Evolutionary conservation across 2,797 vertebrate species (phyloP), one percentile per base, ranked within the genome.

Genomic region (Malurus leucopterus): DNA sequence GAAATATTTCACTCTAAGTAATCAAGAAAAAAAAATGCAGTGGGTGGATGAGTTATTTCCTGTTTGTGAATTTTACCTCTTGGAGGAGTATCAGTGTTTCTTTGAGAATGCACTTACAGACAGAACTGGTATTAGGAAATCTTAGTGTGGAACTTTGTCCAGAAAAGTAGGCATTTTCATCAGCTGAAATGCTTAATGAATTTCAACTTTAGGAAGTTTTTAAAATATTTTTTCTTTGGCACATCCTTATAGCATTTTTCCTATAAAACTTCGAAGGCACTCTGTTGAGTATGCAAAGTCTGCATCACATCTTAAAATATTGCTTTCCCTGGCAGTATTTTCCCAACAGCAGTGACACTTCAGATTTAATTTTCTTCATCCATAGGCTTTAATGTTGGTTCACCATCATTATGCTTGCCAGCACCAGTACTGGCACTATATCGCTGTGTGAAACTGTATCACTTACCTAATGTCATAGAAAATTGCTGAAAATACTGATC

Each of bases 241-340:
- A 90, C 54, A 80, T 84, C 51, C 36, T 89, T 72, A 27, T 17
- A 81, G 83, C 53, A 79, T 88, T 84, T 93, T 93, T 91, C 46
- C 68, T 84, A 84, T 88, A 88, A 84, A 91, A 92, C 77, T 79
- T 89, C 0, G 13, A 91, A 94, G 68, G 12, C 18, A 47, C 38
- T 76, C 49, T 70, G 62, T 68, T 84, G 81, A 88, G 91, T 82
- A 93, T 91, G 90, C 74, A 79, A 93, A 91, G 80, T 51, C 91
- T 91, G 80, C 43, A 88, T 67, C 74, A 54, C 64, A 84, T 86
- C 74, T 73, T 93, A 95, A 94, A 88, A 94, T 95, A 95, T 76
- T 92, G 88, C 88, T 76, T 92, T 91, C 86, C 88, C 72, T 57
- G 68, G 90, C 91, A 95, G 68, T 95, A 94, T 95, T 93, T 93